These are phyloP conservation scores for Pseudomyrmex cubaensis DNA, from an alignment of 1,140 invertebrate species.

Conservation along the genomic window DNA sequence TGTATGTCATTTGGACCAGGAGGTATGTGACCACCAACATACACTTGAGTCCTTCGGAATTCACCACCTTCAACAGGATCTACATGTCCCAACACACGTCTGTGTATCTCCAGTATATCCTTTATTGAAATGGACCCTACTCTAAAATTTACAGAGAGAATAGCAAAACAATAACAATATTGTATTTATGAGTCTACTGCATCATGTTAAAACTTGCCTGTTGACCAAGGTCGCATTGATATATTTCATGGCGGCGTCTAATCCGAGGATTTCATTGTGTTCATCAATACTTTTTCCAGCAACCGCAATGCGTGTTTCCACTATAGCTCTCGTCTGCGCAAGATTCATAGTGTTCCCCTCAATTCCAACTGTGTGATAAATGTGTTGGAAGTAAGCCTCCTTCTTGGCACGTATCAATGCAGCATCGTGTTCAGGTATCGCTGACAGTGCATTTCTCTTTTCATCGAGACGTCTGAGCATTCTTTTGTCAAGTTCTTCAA, in stretches of 20 bases:
- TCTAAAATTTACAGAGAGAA: constrained; percentile 56
- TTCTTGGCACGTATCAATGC: constrained; percentile 95
- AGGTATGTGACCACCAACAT: constrained; percentile 96
- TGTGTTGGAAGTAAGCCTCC: constrained; percentile 97
- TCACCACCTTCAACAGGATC: constrained; percentile 95
- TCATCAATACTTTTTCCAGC: constrained; percentile 97
- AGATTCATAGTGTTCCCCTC: constrained; percentile 99
- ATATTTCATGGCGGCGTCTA: constrained; percentile 98
- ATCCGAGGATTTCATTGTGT: constrained; percentile 97
- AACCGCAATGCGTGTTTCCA: constrained; percentile 97
- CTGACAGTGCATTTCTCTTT: constrained; percentile 92
- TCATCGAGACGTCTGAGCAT: constrained; percentile 93
- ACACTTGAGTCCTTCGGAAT: constrained; percentile 94
- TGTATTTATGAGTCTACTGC: background rate
- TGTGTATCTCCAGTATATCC: constrained; percentile 97
- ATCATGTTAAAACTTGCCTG: constrained; percentile 79
- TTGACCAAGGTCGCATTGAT: constrained; percentile 96
- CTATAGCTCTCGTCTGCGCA: constrained; percentile 95
- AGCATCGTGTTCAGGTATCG: constrained; percentile 92
- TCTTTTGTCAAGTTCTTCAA: constrained; percentile 95
- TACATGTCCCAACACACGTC: constrained; percentile 96
- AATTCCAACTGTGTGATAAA: constrained; percentile 98
- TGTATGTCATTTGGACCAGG: constrained; percentile 93
- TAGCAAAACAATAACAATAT: constrained; percentile 2
- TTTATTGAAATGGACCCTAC: constrained; percentile 87